phyloP scores from a whole-genome alignment of 53 echinoderm and acorn worm species.

The Crossaster papposus region DNA sequence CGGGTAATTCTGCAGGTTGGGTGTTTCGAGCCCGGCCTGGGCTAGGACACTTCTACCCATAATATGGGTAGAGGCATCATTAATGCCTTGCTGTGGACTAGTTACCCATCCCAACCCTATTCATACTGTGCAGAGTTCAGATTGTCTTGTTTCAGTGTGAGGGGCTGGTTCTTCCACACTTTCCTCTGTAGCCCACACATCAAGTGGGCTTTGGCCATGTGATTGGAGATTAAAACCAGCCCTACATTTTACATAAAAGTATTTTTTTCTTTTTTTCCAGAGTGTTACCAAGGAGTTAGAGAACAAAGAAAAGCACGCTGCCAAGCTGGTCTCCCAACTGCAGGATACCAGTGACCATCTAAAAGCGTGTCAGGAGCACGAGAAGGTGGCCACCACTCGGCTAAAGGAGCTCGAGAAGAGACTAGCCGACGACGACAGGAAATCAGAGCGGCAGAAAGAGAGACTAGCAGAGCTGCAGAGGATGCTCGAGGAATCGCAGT shows the following conservation, averaged over 20 bases:
- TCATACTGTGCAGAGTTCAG: no score
- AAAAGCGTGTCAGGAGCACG: constrained; percentile 73
- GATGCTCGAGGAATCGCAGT: constrained; percentile 68
- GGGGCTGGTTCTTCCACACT: no score
- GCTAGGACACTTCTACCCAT: no score
- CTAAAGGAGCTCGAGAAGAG: constrained; percentile 77
- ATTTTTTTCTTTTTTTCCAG: constrained; percentile 41
- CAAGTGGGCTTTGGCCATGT: no score
- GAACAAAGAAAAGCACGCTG: constrained; percentile 76
- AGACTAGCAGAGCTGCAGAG: constrained; percentile 70
- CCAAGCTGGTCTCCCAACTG: constrained; percentile 70
- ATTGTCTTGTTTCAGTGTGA: no score
- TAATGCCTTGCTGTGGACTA: no score
- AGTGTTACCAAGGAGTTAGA: constrained; percentile 79
- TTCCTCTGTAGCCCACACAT: no score
- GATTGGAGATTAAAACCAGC: no score
- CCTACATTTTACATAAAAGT: background rate
- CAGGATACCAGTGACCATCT: constrained; percentile 73
- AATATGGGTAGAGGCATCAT: no score
- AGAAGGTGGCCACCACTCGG: constrained; percentile 67
- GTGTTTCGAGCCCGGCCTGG: no score
- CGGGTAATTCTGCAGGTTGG: no score
- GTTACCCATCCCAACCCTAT: no score
- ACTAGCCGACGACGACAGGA: constrained; percentile 65
- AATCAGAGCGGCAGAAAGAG: constrained; percentile 53